Evolutionary conservation across 1,140 invertebrate species (phyloP).

Genomic region (Achatina immaculata): DNA sequence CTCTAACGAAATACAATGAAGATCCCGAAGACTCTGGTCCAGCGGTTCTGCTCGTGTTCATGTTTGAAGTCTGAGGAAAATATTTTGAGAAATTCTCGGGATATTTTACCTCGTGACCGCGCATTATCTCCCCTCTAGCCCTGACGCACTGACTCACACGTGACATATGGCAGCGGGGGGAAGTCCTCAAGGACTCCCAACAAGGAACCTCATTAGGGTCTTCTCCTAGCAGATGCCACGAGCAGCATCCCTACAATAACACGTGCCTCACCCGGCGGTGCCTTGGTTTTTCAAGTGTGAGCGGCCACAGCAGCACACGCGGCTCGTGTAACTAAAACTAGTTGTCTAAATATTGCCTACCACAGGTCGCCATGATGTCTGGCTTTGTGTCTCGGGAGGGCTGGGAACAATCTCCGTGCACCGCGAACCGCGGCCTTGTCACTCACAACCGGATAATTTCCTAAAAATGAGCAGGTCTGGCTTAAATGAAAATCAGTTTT

Average conservation of each 20-base stretch:
- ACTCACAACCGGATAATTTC: not conserved
- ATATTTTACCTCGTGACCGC: no score
- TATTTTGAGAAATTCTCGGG: no score
- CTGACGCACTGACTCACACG: not conserved
- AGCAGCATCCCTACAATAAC: not conserved
- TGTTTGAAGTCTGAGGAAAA: no score
- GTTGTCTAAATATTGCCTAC: not conserved
- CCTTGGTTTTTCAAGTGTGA: not conserved
- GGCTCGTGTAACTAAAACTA: not conserved
- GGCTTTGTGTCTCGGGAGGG: not conserved
- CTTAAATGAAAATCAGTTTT: not conserved
- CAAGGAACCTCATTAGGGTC: not conserved
- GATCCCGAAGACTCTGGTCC: no score
- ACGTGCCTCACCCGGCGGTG: not conserved
- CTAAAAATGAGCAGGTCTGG: not conserved
- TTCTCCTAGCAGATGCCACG: not conserved
- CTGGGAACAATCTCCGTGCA: not conserved
- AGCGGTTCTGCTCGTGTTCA: no score
- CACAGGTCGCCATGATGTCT: not conserved
- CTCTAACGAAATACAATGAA: no score
- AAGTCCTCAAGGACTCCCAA: not conserved
- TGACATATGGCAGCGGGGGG: not conserved
- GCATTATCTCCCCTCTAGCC: no score
- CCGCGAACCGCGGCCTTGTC: not conserved
- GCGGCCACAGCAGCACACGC: no score